These are phyloP conservation scores for Arnoldichthys spilopterus DNA, from an alignment of 2,797 vertebrate species.

Conservation along the genomic window DNA sequence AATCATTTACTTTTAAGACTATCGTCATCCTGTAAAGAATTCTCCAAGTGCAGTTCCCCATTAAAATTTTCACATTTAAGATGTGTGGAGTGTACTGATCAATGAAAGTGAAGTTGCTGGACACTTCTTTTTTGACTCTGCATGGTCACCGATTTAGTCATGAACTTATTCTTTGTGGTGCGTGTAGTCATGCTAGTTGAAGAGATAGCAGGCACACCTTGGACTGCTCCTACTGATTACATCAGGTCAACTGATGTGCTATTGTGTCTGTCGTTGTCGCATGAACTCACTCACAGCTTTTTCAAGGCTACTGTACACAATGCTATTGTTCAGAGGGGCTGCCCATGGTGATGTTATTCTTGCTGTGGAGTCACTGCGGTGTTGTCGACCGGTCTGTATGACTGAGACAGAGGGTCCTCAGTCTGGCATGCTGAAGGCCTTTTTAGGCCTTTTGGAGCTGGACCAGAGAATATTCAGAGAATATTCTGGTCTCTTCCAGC, in stretches of 20 bases:
- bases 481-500: conserved; percentile 25
- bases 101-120: not conserved
- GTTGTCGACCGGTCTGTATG: conserved; percentile 19
- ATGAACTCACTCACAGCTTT: not conserved
- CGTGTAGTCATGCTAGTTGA: conserved; percentile 24
- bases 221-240: conserved; percentile 52
- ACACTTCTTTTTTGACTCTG: not conserved
- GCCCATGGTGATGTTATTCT: conserved; percentile 35
- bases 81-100: conserved; percentile 8
- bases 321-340: conserved; percentile 41
- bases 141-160: not conserved
- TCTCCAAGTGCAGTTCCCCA: not conserved
- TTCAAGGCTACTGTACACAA: conserved; percentile 26
- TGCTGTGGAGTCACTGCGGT: conserved; percentile 15
- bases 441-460: conserved; percentile 10
- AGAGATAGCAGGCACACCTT: conserved; percentile 26
- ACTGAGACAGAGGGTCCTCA: conserved; percentile 36
- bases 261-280: conserved; percentile 41
- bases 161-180: not conserved
- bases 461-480: conserved; percentile 6
- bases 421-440: conserved; percentile 8
- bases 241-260: conserved; percentile 45
- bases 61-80: conserved; percentile 7
- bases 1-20: not conserved
- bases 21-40: not conserved